Conservation (phyloP, 2,888 invertebrate genomes). For the Isoperla grammatica region DNA sequence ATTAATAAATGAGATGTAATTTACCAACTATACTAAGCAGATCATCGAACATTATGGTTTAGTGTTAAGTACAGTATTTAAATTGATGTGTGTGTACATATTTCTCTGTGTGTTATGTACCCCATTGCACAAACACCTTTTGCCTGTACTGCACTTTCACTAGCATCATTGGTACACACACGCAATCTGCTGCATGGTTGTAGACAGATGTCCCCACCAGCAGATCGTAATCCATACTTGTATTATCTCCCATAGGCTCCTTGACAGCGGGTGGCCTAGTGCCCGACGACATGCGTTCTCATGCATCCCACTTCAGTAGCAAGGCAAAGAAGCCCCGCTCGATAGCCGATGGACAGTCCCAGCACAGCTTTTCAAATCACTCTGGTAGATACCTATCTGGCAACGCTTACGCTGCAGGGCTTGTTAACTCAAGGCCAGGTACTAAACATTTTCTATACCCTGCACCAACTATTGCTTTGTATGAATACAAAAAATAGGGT, state of each 20-base stretch:
- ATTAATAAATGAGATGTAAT: too few species aligned
- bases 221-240: slow-evolving; percentile 1
- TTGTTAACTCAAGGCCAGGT: slow-evolving; percentile 69
- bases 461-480: too few species aligned
- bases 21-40: too few species aligned
- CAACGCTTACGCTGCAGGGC: slow-evolving; percentile 64
- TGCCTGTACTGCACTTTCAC: too few species aligned
- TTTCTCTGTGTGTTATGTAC: background rate
- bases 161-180: too few species aligned
- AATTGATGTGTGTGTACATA: slow-evolving; percentile 2
- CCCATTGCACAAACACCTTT: too few species aligned
- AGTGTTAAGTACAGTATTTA: too few species aligned
- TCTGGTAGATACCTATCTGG: slow-evolving; percentile 65
- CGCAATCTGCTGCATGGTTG: too few species aligned
- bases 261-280: slow-evolving; percentile 44
- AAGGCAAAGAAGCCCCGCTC: slow-evolving; percentile 58
- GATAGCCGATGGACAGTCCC: slow-evolving; percentile 83
- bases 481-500: too few species aligned
- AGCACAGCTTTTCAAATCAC: slow-evolving; percentile 80
- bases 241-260: slow-evolving; percentile 37
- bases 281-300: slow-evolving; percentile 69
- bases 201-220: too few species aligned
- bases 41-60: too few species aligned
- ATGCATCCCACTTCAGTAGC: slow-evolving; percentile 60
- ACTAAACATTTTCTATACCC: slow-evolving; percentile 22